These are phyloP conservation scores for Eupleurogrammus muticus DNA, from an alignment of 2,797 vertebrate species.

Conservation along the genomic window DNA sequence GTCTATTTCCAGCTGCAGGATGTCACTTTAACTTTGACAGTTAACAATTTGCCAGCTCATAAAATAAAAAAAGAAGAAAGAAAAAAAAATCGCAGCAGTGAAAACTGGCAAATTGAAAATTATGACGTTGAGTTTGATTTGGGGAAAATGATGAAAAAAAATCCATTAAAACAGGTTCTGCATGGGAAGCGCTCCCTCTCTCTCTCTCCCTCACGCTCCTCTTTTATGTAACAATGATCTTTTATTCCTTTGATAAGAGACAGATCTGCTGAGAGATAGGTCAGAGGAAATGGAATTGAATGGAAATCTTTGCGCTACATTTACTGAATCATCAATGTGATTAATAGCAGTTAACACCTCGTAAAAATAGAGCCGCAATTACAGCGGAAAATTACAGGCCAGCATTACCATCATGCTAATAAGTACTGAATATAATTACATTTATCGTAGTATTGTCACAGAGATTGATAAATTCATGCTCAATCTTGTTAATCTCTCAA, in stretches of 20 bases:
- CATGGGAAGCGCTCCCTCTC: slow-evolving; percentile 43
- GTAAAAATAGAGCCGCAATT: slow-evolving; percentile 86
- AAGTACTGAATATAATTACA: slow-evolving; percentile 81
- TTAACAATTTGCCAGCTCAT: slow-evolving; percentile 65
- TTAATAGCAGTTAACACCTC: slow-evolving; percentile 85
- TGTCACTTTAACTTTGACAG: slow-evolving; percentile 59
- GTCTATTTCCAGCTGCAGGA: slow-evolving; percentile 49
- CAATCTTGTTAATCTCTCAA: slow-evolving; percentile 83
- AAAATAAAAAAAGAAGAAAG: slow-evolving; percentile 37
- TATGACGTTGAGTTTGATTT: slow-evolving; percentile 69
- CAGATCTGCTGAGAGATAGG: slow-evolving; percentile 73
- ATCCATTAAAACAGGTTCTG: slow-evolving; percentile 69
- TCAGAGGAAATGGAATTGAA: slow-evolving; percentile 80
- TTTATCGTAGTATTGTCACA: slow-evolving; percentile 77
- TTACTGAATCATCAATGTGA: slow-evolving; percentile 86
- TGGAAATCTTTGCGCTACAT: slow-evolving; percentile 82
- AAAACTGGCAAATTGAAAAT: slow-evolving; percentile 76
- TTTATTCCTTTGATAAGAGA: slow-evolving; percentile 75
- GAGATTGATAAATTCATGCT: slow-evolving; percentile 86
- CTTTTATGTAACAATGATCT: slow-evolving; percentile 74
- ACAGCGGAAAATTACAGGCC: slow-evolving; percentile 83
- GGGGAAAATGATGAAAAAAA: slow-evolving; percentile 43
- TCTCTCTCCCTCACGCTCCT: slow-evolving; percentile 18
- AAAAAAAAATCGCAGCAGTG: slow-evolving; percentile 26
- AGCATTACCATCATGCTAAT: slow-evolving; percentile 85